These are phyloP conservation scores for Corydoras maculifer DNA, from an alignment of 2,113 vertebrate genomes.

Conservation along the genomic window DNA sequence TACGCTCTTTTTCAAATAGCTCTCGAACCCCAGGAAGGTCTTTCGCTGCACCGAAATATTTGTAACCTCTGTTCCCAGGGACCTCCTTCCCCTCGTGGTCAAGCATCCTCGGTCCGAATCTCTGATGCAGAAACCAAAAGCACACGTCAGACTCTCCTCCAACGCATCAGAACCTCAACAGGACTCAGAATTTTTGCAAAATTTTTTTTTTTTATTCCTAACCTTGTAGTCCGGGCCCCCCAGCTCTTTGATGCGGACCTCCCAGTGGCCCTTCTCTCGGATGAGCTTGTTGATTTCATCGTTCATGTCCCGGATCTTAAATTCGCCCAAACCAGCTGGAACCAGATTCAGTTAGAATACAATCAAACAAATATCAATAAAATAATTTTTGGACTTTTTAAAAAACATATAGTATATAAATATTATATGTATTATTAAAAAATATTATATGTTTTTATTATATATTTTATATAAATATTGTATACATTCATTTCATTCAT, in stretches of 20 bases:
- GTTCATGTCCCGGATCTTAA: conserved; percentile 90
- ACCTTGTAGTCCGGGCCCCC: conserved; percentile 88
- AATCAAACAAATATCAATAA: neutral
- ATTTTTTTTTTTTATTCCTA: conserved; percentile 44
- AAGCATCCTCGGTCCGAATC: conserved; percentile 87
- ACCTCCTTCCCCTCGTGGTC: conserved; percentile 96
- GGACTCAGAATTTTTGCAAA: neutral
- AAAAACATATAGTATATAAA: neutral
- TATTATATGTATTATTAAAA: too few relatives aligned
- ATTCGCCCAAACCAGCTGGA: conserved; percentile 91
- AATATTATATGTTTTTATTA: too few relatives aligned
- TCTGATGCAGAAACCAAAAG: conserved; percentile 56
- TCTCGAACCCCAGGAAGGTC: conserved; percentile 92
- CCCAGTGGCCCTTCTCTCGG: conserved; percentile 97
- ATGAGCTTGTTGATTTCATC: conserved; percentile 98
- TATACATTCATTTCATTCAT: too few relatives aligned
- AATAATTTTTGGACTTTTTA: neutral
- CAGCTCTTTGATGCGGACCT: conserved; percentile 87
- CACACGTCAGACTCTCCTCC: too few relatives aligned
- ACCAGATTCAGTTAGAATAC: neutral
- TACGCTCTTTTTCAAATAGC: conserved; percentile 95
- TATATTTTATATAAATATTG: too few relatives aligned
- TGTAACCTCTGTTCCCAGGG: conserved; percentile 94
- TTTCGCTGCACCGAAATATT: conserved; percentile 95
- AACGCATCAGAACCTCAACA: neutral